Evolutionary conservation across 2,888 invertebrate genomes (phyloP), one percentile per base, ranked within the genome.

Genomic region (Unio delphinus): DNA sequence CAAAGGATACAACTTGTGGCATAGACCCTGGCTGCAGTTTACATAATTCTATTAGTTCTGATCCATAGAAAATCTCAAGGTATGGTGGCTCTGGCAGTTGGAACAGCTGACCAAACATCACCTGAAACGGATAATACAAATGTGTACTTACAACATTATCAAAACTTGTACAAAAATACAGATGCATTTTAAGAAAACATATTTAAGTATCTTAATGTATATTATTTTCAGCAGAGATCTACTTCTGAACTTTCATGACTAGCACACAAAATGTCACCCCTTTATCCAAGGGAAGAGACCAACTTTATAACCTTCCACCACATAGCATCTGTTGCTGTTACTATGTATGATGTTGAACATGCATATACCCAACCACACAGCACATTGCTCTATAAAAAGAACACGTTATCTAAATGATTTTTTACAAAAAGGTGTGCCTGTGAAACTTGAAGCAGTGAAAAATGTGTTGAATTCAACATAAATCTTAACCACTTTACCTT

Each of bases 11-110:
- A 69, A 93, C 93, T 92, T 98, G 98, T 0, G 99, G 99, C 95
- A 99, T 95, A 0, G 97, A 96, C 0, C 96, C 95, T 0, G 99
- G 97, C 88, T 98, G 97, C 58, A 98, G 92, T 90, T 98, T 98
- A 90, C 99, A 99, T 76, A 99, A 91, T 90, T 99, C 99, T 86
- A 99, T 97, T 75, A 99, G 91, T 73, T 98, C 94, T 0, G 98
- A 95, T 0, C 98, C 98, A 82, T 98, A 98, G 83, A 95, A 95
- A 72, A 99, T 94, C 89, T 99, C 98, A 78, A 97, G 89, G 90
- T 95, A 95, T 74, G 95, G 93, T 0, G 98, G 95, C 11, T 94
- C 92, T 0, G 99, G 99, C 90, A 99, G 93, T 86, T 95, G 94
- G 85, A 99, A 98, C 71, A 99, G 89, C 90, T 98, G 97, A 0